Percentiles rank a stretch among this genome's conserved stretches.
Conservation (phyloP, 2,797 vertebrate species). For the Tokudaia tokunoshimensis region DNA sequence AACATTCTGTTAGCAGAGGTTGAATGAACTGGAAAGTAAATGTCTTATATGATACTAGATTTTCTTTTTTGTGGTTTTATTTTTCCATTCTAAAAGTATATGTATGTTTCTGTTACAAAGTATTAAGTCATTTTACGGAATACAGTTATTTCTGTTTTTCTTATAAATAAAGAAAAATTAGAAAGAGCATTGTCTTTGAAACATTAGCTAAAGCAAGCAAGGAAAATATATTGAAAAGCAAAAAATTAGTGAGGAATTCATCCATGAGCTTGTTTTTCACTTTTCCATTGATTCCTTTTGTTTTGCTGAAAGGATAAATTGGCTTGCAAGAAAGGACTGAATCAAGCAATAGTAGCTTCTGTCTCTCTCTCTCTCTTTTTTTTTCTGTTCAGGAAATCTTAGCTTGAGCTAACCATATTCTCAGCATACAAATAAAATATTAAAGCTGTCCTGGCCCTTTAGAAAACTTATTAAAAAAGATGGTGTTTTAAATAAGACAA, state of each 20-base stretch:
- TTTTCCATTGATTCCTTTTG: conserved; percentile 58
- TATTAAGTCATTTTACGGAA: conserved; percentile 36
- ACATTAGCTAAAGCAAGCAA: background rate
- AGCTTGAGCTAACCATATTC: conserved; percentile 32
- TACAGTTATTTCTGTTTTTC: conserved; percentile 56
- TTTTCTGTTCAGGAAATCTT: conserved; percentile 44
- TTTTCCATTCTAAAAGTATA: background rate
- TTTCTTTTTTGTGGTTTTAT: background rate
- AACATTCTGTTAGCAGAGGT: background rate
- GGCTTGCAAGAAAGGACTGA: conserved; percentile 48
- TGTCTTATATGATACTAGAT: background rate
- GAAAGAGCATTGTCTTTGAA: conserved; percentile 47
- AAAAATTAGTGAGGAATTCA: background rate
- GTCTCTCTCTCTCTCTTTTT: conserved; percentile 20
- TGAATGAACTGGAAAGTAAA: background rate
- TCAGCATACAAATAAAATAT: conserved; percentile 50
- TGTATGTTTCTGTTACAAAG: background rate
- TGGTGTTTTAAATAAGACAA: conserved; percentile 11
- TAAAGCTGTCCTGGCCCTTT: conserved; percentile 37
- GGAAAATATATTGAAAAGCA: conserved; percentile 39
- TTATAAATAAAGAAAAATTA: conserved; percentile 25
- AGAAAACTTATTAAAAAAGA: conserved; percentile 42
- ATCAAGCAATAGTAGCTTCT: conserved; percentile 30
- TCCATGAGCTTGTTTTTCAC: conserved; percentile 38
- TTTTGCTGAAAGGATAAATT: conserved; percentile 61